Evolutionary conservation across 1,140 invertebrate genomes (phyloP).

Genomic region (Drosophila suzukii): DNA sequence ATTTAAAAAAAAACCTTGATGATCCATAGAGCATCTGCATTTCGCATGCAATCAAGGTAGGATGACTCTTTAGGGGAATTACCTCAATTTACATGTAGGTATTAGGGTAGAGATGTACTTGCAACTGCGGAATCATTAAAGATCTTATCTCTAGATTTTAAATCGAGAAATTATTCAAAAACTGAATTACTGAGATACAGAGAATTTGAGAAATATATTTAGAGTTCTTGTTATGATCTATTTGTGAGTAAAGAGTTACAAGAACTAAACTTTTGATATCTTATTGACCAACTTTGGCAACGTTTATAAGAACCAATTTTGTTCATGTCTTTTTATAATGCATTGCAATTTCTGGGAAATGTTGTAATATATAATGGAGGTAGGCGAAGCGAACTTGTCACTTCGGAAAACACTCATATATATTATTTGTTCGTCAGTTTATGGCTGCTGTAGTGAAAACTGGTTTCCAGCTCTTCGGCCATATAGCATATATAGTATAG

Average conservation of each 20-base stretch:
- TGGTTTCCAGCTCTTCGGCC: conserved; percentile 29
- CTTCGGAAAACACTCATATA: conserved; percentile 4
- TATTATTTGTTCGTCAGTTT: conserved; percentile 11
- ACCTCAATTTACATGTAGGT: neutral
- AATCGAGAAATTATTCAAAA: neutral
- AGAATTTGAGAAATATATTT: too few species aligned
- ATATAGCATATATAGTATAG: conserved; percentile 22
- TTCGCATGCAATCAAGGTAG: conserved; percentile 13
- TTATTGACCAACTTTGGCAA: neutral
- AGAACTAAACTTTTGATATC: neutral
- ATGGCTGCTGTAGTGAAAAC: conserved; percentile 27
- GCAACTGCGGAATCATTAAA: too few species aligned
- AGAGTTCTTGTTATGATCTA: neutral
- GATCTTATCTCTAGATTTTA: too few species aligned
- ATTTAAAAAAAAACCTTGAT: neutral
- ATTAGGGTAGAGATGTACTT: neutral
- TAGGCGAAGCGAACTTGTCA: conserved; percentile 1
- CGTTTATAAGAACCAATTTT: neutral
- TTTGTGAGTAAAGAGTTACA: neutral
- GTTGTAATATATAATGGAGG: conserved; percentile 4
- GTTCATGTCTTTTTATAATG: neutral
- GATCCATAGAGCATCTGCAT: conserved; percentile 1
- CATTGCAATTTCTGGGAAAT: conserved; percentile 16
- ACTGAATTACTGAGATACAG: too few species aligned
- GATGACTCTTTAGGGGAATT: conserved; percentile 1